Evolutionary conservation across 30 jellyfish, hydroid and myxozoan species (phyloP), one percentile per base, ranked within the genome.

Genomic region (Chrysaora quinquecirrha): DNA sequence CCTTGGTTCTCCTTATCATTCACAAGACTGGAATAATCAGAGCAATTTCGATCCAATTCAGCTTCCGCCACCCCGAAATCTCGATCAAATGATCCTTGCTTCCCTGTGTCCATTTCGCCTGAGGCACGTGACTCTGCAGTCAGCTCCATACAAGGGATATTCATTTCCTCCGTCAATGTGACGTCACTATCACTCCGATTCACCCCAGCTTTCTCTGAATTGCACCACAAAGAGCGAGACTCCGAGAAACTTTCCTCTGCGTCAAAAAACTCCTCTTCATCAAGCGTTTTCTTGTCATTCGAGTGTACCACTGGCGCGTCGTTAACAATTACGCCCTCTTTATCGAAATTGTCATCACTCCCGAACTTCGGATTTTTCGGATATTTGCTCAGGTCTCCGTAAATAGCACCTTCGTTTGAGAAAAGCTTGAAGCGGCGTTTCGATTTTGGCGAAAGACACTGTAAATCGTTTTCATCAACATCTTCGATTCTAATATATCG

Each of bases 171-270:
- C 3, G 71, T 69, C 66, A 82, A 35, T 4, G 92, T 82, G 32
- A 47, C 92, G 10, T 82, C 92, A 38, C 92, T 82, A 12, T 33
- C 78, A 3, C 69, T 82, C 54, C 67, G 31, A 10, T 47, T 56
- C 22, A 82, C 18, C 28, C 18, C 47, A 38, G 67, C 31, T 21
- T 54, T 77, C 19, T 80, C 84, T 46, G 83, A 71, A 12, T 71
- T 66, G 18, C 54, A 31, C 90, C 90, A 80, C 2, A 66, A 16
- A 20, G 29, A 20, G 19, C 29, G 25, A 52, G 68, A 52, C 68
- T 52, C 68, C 27, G 68, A 2, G 29, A 19, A 2, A 25, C 25
- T 3, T 4, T 52, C 68, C 2, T 3, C 25, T 4, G 12, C 68
- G 19, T 16, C 68, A 52, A 10, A 52, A 20, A 52, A 52, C 24